These are phyloP conservation scores for Lytechinus pictus DNA, from an alignment of 35 echinoderm and acorn worm genomes.

Conservation along the genomic window DNA sequence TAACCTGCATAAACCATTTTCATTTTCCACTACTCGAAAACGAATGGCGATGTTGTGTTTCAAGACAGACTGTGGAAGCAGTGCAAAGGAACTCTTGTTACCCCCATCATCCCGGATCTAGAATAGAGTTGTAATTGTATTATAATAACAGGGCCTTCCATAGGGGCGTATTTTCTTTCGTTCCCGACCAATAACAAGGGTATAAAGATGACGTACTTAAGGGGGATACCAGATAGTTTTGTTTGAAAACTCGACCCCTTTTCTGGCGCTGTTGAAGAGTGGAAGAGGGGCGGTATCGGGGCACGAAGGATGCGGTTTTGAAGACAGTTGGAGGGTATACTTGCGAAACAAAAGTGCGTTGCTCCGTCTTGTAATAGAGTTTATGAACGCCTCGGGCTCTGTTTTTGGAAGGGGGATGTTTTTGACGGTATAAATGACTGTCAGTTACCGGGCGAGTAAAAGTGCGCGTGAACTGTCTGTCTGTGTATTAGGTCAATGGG, in stretches of 20 bases:
- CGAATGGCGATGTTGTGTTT: too few species aligned
- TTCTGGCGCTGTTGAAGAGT: not conserved
- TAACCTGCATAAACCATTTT: not conserved
- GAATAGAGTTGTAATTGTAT: conserved; percentile 14
- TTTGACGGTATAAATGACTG: conserved; percentile 23
- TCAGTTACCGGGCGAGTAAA: not conserved
- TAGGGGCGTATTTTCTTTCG: conserved; percentile 28
- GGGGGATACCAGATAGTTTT: conserved; percentile 40
- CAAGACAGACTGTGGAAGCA: too few species aligned
- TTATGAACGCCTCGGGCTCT: conserved; percentile 19
- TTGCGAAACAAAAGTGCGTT: conserved; percentile 39
- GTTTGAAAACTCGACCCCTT: conserved; percentile 39
- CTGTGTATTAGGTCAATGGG: not conserved
- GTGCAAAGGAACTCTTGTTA: not conserved
- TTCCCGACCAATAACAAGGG: conserved; percentile 32
- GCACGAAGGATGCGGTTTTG: not conserved
- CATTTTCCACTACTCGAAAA: not conserved
- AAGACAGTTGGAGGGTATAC: not conserved
- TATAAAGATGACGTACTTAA: not conserved
- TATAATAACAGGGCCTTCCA: not conserved
- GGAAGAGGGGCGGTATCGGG: not conserved
- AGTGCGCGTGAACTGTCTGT: conserved; percentile 40
- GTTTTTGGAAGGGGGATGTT: conserved; percentile 42
- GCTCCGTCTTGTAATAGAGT: conserved; percentile 35
- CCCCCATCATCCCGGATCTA: not conserved